Evolutionary conservation across 2,797 vertebrate species (phyloP).

Genomic region (Neopelma chrysocephalum): DNA sequence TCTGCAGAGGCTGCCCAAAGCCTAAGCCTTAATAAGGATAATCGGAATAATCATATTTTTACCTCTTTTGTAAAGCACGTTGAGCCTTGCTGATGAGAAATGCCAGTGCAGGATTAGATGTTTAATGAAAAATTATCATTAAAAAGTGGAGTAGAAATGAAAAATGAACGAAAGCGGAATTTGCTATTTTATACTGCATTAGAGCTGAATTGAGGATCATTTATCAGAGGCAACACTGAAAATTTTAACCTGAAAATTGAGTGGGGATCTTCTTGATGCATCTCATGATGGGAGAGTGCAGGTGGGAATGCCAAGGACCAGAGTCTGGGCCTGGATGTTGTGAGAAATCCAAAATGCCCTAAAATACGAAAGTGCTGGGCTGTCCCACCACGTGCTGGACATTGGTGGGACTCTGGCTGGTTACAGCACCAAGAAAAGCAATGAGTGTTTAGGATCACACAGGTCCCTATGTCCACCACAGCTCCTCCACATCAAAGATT

Average conservation of each 20-base stretch:
- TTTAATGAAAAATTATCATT: background rate
- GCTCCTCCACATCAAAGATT: background rate
- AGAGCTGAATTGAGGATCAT: background rate
- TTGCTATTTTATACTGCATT: background rate
- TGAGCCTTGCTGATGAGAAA: constrained; percentile 9
- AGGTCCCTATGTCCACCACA: background rate
- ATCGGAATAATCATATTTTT: constrained; percentile 2
- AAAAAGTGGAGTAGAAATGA: background rate
- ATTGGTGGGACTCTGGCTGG: background rate
- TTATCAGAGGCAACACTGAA: background rate
- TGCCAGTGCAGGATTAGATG: background rate
- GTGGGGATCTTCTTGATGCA: background rate
- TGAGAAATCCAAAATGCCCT: background rate
- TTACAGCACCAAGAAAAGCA: background rate
- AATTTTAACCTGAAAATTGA: background rate
- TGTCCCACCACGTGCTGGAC: fast-evolving
- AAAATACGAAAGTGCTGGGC: background rate
- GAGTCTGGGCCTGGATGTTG: fast-evolving
- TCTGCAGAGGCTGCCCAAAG: background rate
- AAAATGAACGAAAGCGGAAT: background rate
- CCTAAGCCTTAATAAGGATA: background rate
- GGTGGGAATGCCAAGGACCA: background rate
- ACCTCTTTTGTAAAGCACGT: constrained; percentile 33
- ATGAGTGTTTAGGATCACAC: background rate
- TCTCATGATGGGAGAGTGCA: background rate